Evolutionary conservation across 2,888 invertebrate species (phyloP), one percentile per base, ranked within the genome.

Genomic region (Sinotaia quadrata): DNA sequence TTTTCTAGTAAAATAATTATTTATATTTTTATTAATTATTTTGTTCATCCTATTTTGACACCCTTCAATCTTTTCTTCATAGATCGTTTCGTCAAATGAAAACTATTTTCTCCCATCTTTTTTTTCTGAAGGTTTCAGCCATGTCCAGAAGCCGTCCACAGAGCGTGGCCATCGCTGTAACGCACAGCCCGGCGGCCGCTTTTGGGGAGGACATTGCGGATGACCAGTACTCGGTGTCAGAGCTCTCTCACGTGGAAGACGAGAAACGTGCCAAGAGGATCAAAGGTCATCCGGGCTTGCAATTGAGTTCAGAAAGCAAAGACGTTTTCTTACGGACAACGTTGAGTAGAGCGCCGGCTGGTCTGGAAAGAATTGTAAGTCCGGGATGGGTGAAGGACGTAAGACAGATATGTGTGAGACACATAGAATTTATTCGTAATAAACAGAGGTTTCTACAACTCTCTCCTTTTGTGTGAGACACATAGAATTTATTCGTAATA

Each of bases 181-280:
- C 81, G 0, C 72, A 74, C 0, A 78, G 73, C 36, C 75, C 80
- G 29, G 79, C 80, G 10, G 73, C 80, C 10, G 81, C 80, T 8
- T 80, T 79, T 52, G 81, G 80, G 37, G 81, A 80, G 37, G 83
- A 82, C 69, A 79, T 81, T 18, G 79, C 78, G 24, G 81, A 81
- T 57, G 80, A 80, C 58, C 51, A 63, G 29, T 76, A 72, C 68
- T 71, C 71, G 24, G 74, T 76, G 47, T 72, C 75, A 18, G 75
- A 76, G 58, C 63, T 74, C 49, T 74, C 75, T 27, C 67, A 69
- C 31, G 66, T 68, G 44, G 62, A 58, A 10, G 72, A 69, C 21
- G 63, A 67, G 31, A 63, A 54, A 4, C 49, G 41, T 4, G 60
- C 52, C 33, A 67, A 52, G 67, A 15, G 52, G 52, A 37, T 65